Conservation (phyloP, 2,113 vertebrate genomes). For the Rana temporaria region DNA sequence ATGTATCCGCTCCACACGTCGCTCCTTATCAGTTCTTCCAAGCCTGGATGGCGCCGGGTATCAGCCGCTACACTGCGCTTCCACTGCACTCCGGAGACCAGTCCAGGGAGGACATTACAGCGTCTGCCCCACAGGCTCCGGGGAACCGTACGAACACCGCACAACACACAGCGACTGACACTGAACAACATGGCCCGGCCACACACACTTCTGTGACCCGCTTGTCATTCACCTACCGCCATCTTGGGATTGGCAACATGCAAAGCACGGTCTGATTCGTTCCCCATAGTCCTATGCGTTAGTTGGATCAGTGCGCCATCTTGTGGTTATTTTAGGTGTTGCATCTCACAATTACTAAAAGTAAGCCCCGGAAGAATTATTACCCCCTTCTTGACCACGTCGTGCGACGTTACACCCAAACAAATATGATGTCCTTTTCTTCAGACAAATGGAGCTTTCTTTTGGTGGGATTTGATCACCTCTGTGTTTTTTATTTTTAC, state of each 20-base stretch:
- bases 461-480: too few species aligned
- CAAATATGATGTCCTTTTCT: too few species aligned
- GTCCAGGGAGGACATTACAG: neutral
- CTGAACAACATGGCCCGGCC: conserved; percentile 8
- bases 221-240: neutral
- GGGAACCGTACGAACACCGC: neutral
- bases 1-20: conserved; percentile 6
- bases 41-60: neutral
- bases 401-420: too few species aligned
- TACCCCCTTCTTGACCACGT: too few species aligned
- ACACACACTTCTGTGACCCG: neutral
- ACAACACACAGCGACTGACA: neutral
- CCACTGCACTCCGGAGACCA: neutral
- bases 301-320: neutral
- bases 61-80: neutral
- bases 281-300: neutral
- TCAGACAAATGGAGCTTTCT: too few species aligned
- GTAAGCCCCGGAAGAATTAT: too few species aligned
- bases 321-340: neutral
- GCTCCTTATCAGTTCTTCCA: conserved; percentile 3
- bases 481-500: too few species aligned
- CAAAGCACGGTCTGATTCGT: too few species aligned
- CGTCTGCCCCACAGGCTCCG: neutral
- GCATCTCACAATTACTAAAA: too few species aligned
- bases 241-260: conserved; percentile 31